Evolutionary conservation across 2,113 vertebrate species (phyloP).

Genomic region (Theristicus caerulescens): DNA sequence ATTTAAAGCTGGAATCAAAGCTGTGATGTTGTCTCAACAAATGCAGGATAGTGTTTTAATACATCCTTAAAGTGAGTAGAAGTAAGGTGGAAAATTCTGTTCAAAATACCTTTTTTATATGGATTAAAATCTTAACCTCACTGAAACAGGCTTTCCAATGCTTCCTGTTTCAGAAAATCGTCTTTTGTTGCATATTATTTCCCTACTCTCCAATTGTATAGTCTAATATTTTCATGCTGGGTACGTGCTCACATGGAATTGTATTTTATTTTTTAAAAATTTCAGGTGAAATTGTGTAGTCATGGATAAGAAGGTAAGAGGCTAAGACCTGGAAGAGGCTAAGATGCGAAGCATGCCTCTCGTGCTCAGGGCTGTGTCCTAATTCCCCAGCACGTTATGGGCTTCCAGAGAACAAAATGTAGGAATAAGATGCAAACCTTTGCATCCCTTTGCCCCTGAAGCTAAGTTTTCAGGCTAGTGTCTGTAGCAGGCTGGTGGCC

Average conservation of each 20-base stretch:
- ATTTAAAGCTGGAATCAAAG: background rate
- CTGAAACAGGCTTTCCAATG: background rate
- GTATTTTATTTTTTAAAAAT: background rate
- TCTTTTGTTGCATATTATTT: background rate
- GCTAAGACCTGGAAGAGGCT: background rate
- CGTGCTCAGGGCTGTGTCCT: background rate
- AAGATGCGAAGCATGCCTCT: background rate
- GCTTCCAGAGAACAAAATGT: background rate
- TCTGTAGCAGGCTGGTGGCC: background rate
- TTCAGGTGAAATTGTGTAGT: background rate
- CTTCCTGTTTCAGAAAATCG: background rate
- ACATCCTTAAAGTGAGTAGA: background rate
- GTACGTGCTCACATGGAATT: background rate
- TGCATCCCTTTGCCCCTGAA: background rate
- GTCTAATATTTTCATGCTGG: background rate
- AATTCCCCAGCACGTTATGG: background rate
- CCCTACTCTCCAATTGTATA: background rate
- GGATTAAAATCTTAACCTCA: background rate
- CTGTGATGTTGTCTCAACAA: background rate
- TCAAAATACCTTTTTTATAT: background rate
- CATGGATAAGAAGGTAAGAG: background rate
- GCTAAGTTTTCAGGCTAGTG: background rate
- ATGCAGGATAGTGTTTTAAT: background rate
- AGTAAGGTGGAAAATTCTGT: background rate
- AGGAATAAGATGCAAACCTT: background rate